Evolutionary conservation across 2,888 invertebrate genomes (phyloP), one percentile per base, ranked within the genome.

Genomic region (Drosophila eohydei): DNA sequence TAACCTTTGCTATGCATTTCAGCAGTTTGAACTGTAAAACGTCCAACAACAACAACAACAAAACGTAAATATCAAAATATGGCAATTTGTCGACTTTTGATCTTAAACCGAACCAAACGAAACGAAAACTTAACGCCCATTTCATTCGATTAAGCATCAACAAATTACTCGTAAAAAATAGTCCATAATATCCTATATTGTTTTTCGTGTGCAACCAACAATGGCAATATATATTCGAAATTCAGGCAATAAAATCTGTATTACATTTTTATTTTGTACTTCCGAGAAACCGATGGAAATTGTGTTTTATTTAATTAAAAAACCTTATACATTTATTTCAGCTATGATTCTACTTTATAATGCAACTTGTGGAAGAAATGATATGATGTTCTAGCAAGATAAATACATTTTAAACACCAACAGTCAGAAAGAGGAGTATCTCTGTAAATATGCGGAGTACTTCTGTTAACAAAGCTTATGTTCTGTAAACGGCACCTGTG

Each of bases 201-300:
- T 12, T 40, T 54, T 76, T 55, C 41, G 12, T 78, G 60, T 73
- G 40, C 62, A 78, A 73, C 55, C 60, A 55, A 66, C 28, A 52
- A 73, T 48, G 28, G 59, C 74, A 71, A 74, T 65, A 79, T 78
- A 81, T 78, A 81, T 74, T 71, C 38, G 38, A 55, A 63, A 60
- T 56, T 74, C 80, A 56, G 82, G 85, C 80, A 81, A 83, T 81
- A 85, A 81, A 81, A 74, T 65, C 69, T 56, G 67, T 66, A 72
- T 61, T 78, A 38, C 50, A 78, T 58, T 68, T 64, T 76, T 61
- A 55, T 52, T 75, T 73, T 59, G 8, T 64, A 58, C 57, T 61
- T 61, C 78, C 66, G 72, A 66, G 34, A 60, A 76, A 46, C 76
- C 60, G 59, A 69, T 54, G 5, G 44, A 21, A 48, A 40, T 0